Conservation (phyloP, 2,797 vertebrate species). For the Salmo trutta region DNA sequence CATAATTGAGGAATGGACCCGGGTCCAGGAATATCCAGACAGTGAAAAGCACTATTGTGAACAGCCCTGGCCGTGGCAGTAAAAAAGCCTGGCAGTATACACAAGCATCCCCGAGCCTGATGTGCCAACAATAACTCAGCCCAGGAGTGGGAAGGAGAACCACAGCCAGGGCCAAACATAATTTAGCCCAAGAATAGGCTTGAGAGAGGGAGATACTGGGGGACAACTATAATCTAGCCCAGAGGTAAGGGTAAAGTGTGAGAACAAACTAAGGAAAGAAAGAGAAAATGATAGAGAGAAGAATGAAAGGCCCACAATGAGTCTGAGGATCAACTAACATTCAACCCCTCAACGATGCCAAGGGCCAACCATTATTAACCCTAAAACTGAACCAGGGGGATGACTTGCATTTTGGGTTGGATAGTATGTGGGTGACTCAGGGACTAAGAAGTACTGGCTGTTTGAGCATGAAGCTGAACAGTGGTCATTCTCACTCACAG, state of each 20-base stretch:
- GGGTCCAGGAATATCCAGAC: constrained; percentile 50
- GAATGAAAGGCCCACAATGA: constrained; percentile 31
- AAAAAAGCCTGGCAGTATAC: constrained; percentile 65
- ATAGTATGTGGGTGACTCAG: constrained; percentile 51
- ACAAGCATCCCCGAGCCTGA: constrained; percentile 51
- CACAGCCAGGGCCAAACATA: constrained; percentile 51
- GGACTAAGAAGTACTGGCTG: constrained; percentile 59
- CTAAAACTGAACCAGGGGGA: constrained; percentile 46
- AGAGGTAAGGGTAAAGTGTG: constrained; percentile 29
- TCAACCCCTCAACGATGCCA: constrained; percentile 58
- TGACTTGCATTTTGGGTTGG: constrained; percentile 50
- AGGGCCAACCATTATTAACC: constrained; percentile 55
- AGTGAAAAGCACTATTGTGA: constrained; percentile 71
- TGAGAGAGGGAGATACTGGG: constrained; percentile 27
- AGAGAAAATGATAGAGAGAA: constrained; percentile 14
- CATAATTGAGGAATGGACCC: constrained; percentile 43
- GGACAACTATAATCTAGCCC: constrained; percentile 10
- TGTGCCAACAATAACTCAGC: constrained; percentile 72
- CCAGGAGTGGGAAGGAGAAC: constrained; percentile 59
- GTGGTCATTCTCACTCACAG: constrained; percentile 55
- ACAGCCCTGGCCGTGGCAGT: constrained; percentile 34
- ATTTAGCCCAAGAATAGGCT: constrained; percentile 46
- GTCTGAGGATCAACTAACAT: constrained; percentile 46
- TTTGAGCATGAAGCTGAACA: constrained; percentile 49
- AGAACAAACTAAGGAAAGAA: constrained; percentile 2